A percentile compares a stretch with the other conserved stretches of the same genome.
phyloP scores from a whole-genome alignment of 1,140 invertebrate genomes.

The Tetragonula clypearis region DNA sequence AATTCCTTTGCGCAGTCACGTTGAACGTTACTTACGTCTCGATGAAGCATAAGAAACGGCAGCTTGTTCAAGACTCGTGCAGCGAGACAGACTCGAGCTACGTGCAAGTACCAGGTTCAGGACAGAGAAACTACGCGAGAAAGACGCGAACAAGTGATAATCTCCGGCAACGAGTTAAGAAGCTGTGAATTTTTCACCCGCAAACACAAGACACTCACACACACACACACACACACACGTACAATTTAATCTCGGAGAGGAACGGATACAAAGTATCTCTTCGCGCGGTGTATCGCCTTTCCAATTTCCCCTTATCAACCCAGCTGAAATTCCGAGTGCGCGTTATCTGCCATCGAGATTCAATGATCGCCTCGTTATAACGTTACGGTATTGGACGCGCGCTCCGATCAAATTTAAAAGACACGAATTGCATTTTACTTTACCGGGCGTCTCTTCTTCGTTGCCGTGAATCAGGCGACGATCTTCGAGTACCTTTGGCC shows the following conservation, averaged over 20 bases:
- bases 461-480: neutral
- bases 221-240: too few relatives aligned
- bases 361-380: neutral
- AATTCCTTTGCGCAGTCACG: neutral
- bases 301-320: neutral
- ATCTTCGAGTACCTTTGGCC: neutral
- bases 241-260: neutral
- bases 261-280: neutral
- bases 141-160: too few relatives aligned
- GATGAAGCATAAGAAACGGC: neutral
- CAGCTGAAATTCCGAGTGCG: neutral
- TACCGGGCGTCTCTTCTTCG: neutral
- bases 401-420: neutral
- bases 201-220: neutral
- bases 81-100: neutral
- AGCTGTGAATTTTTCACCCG: neutral
- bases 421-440: neutral
- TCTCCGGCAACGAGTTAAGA: neutral
- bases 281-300: neutral
- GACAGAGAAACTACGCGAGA: too few relatives aligned
- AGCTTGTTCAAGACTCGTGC: neutral
- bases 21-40: neutral
- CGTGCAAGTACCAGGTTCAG: too few relatives aligned
- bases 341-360: neutral
- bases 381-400: neutral